A percentile compares a stretch with the other conserved stretches of the same genome.
phyloP scores from a whole-genome alignment of 2,113 vertebrate species.

The Corynorhinus townsendii region DNA sequence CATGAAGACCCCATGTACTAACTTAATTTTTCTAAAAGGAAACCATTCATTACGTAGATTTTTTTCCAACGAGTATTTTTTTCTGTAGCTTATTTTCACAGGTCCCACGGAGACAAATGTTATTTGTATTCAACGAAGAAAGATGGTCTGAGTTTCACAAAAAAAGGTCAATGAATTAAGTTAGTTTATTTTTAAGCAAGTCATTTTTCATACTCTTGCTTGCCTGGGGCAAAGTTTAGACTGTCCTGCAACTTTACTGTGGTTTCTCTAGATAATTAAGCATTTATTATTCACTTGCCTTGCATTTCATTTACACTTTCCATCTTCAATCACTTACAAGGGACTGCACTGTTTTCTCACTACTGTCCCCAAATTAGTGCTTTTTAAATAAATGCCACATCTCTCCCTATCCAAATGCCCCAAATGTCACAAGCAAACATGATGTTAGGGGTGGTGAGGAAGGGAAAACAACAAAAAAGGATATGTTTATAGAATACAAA shows the following conservation, averaged over 20 bases:
- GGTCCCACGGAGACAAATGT: constrained; percentile 58
- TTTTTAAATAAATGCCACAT: constrained; percentile 49
- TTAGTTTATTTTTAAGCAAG: constrained; percentile 68
- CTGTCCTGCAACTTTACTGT: constrained; percentile 32
- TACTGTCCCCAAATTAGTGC: constrained; percentile 40
- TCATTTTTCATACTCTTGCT: constrained; percentile 63
- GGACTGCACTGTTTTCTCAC: constrained; percentile 24
- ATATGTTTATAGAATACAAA: constrained; percentile 51
- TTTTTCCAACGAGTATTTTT: constrained; percentile 28
- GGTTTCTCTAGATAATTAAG: constrained; percentile 60
- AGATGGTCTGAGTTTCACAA: constrained; percentile 46
- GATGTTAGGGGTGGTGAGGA: not conserved
- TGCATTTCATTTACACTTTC: constrained; percentile 51
- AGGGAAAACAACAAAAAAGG: not conserved
- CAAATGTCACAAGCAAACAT: constrained; percentile 55
- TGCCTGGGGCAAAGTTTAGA: constrained; percentile 42
- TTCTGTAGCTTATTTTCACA: constrained; percentile 28
- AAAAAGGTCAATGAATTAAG: constrained; percentile 69
- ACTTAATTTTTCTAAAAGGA: constrained; percentile 50
- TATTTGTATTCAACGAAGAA: constrained; percentile 64
- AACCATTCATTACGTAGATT: constrained; percentile 36
- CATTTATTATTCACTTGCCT: constrained; percentile 57
- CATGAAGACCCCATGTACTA: constrained; percentile 25
- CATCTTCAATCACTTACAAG: constrained; percentile 35
- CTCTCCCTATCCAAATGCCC: constrained; percentile 5